Base-by-base conservation (phyloP, 1,140 invertebrate species). In the Ips nitidus region DNA sequence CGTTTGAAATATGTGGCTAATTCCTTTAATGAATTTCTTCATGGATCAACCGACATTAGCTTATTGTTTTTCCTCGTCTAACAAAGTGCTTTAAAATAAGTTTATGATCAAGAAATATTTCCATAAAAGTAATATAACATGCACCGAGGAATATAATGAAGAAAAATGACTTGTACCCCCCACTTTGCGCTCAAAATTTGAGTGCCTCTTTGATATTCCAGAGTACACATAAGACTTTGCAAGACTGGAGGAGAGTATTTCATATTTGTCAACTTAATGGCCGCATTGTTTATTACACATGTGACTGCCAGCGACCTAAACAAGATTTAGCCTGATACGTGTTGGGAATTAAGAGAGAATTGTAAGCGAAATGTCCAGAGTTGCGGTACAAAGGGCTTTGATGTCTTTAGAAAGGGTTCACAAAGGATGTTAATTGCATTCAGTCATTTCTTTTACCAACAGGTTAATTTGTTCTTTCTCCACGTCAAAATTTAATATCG, bases 221-320 rank as follows among this genome's bases (percentile, higher is more conserved):
- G 40, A 41, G 8, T 52, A 63, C 47, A 50, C 37, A 50, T 36
- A 5, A 60, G 40, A 60, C 58, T 66, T 66, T 47, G 58, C 47
- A 69, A 52, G 41, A 69, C 52, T 39, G 38, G 6, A 4, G 67
- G 60, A 63, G 22, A 22, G 22, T 69, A 69, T 69, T 69, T 69
- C 58, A 57, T 62, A 69, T 69, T 69, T 69, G 67, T 63, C 67
- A 57, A 53, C 8, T 62, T 55, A 69, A 69, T 62, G 67, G 55
- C 55, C 47, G 60, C 52, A 22, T 55, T 69, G 67, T 69, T 69
- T 69, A 69, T 69, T 62, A 55, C 67, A 62, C 67, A 69, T 69
- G 67, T 69, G 67, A 57, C 59, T 69, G 41, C 53, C 40, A 55
- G 47, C 58, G 47, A 69, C 55, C 67, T 69, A 62, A 69, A 69